Evolutionary conservation across 1,140 invertebrate genomes (phyloP).

Genomic region (Hirudo medicinalis): DNA sequence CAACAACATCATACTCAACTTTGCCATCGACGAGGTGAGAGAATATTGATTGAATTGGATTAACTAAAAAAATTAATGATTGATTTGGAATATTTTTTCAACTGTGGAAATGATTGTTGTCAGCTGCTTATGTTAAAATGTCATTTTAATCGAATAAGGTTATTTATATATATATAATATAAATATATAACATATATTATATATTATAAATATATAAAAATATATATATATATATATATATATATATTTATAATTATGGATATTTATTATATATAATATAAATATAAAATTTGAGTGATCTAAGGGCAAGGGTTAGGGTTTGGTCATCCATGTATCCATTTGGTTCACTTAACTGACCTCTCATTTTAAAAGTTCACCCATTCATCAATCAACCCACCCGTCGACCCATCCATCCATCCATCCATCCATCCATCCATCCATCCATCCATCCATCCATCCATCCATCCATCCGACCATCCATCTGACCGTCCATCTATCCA

Average conservation of each 20-base stretch:
- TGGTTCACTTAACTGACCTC: too few species aligned
- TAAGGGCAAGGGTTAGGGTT: too few species aligned
- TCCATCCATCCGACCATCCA: not conserved
- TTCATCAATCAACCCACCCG: not conserved
- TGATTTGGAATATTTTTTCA: not conserved
- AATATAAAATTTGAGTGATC: too few species aligned
- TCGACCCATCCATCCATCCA: not conserved
- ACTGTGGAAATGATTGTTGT: not conserved
- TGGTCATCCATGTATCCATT: not conserved
- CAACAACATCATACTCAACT: not conserved
- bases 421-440: not conserved
- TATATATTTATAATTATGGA: too few species aligned
- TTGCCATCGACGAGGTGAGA: conserved; percentile 2
- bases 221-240: too few species aligned
- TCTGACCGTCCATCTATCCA: not conserved
- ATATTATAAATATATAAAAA: too few species aligned
- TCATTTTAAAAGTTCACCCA: too few species aligned
- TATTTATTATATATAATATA: too few species aligned
- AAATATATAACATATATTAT: too few species aligned
- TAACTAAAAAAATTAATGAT: not conserved
- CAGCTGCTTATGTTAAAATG: not conserved
- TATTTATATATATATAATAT: too few species aligned
- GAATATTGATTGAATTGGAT: not conserved
- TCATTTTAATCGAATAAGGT: not conserved
- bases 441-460: not conserved